Conservation (phyloP, 2,113 vertebrate species). For the Nycticorax nycticorax region DNA sequence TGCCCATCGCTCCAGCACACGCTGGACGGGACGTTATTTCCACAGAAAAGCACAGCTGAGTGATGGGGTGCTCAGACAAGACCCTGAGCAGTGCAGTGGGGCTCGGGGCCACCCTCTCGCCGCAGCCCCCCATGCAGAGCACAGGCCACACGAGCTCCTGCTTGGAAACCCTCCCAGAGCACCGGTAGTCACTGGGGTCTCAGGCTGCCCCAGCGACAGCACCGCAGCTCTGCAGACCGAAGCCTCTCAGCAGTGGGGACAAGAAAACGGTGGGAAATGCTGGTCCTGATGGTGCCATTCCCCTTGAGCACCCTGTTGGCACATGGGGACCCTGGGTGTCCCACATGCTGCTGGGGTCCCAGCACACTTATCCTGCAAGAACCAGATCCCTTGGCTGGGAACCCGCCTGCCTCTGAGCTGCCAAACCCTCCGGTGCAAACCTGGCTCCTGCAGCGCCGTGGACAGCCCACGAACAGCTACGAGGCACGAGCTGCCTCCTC, state of each 20-base stretch:
- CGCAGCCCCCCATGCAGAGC: background rate
- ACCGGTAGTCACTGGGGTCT: background rate
- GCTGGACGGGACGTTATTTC: fast-evolving
- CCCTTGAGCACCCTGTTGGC: no score
- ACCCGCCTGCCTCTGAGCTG: background rate
- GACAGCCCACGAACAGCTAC: background rate
- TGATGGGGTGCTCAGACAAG: background rate
- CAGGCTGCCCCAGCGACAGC: fast-evolving
- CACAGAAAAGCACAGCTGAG: background rate
- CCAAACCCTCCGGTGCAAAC: background rate
- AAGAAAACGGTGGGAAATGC: background rate
- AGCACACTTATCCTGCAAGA: background rate
- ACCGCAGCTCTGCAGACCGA: background rate
- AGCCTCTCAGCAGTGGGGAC: background rate
- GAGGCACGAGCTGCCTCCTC: background rate
- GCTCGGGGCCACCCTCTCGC: background rate
- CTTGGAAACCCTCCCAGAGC: background rate
- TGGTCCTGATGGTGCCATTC: fast-evolving
- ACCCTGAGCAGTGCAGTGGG: background rate
- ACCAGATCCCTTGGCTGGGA: background rate
- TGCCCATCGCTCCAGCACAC: background rate
- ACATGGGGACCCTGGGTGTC: background rate
- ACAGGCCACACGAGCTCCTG: background rate
- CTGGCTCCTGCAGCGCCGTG: background rate
- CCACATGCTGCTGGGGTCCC: background rate